Evolutionary conservation across 2,797 vertebrate species (phyloP), one percentile per base, ranked within the genome.

Genomic region (Sparidentex hasta): DNA sequence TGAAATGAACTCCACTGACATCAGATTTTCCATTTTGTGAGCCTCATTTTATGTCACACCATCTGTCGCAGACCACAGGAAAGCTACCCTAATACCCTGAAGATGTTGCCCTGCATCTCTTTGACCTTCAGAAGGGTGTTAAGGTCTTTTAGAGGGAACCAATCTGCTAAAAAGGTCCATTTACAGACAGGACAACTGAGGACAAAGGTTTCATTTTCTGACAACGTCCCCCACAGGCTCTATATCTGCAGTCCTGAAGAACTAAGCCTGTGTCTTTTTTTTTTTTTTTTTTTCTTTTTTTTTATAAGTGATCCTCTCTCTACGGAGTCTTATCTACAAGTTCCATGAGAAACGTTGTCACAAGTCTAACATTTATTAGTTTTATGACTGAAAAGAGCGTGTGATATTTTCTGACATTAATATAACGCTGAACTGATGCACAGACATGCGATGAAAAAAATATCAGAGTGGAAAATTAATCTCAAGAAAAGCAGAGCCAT

Each of bases 131-230:
- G 25, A 56, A 1, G 71, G 54, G 65, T 44, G 38, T 47, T 61
- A 79, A 79, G 85, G 88, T 74, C 86, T 67, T 78, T 76, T 41
- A 66, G 51, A 70, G 55, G 27, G 69, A 81, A 43, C 23, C 59
- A 21, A 50, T 80, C 58, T 77, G 68, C 74, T 83, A 85, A 87
- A 55, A 71, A 25, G 74, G 59, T 81, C 76, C 81, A 78, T 87
- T 87, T 85, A 78, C 81, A 58, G 70, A 55, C 54, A 68, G 71
- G 71, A 63, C 43, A 25, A 57, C 61, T 65, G 21, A 14, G 71
- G 21, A 93, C 88, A 92, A 90, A 85, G 75, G 82, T 75, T 89
- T 84, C 76, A 90, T 93, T 93, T 88, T 90, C 83, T 78, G 46
- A 73, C 57, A 68, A 52, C 20, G 59, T 74, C 83, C 61, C 82